Evolutionary conservation across 2,888 invertebrate species (phyloP), one percentile per base, ranked within the genome.

Genomic region (Cordylochernes scorpioides): DNA sequence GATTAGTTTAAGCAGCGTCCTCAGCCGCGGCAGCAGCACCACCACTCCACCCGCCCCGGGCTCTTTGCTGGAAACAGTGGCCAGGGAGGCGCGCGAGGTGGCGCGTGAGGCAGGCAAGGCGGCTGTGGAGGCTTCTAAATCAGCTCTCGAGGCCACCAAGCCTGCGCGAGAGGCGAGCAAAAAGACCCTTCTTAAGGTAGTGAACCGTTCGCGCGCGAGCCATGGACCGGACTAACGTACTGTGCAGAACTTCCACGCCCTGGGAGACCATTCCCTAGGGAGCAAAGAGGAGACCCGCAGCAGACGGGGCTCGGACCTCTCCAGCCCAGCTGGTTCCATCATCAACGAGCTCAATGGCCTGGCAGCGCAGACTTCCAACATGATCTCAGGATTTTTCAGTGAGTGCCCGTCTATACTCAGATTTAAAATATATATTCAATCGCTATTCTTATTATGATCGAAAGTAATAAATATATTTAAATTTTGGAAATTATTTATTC

Each of bases 311-410:
- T 29, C 34, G 15, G 34, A 37, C n/a, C 29, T 34, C 17, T 34
- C 29, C 6, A 30, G 29, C 24, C 10, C 29, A 31, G 32, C 35
- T 25, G 25, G 41, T 28, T 33, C 35, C 71, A 78, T 91, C 49
- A 78, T 80, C 47, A 78, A 70, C 17, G 88, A 91, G 51, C 62
- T 91, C 30, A 84, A 82, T 50, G 82, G 82, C 5, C 64, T 84
- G 27, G 84, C 88, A 13, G 73, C 80, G 1, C 80, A 86, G 39
- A 86, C 84, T 1, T 69, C 77, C 10, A 82, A 70, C 51, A 84
- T 88, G 67, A 77, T 91, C 49, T 80, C 80, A 31, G 88, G 82
- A 51, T 65, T 91, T 44, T 86, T 91, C 52, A 80, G 86, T 51
- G 61, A 55, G 58, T 45, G 17, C 17, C 15, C 24, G 27, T 25